A percentile compares a stretch with the other conserved stretches of the same genome.
phyloP scores from a whole-genome alignment of 92 coral and sea anemone genomes.

The Porites evermanni region DNA sequence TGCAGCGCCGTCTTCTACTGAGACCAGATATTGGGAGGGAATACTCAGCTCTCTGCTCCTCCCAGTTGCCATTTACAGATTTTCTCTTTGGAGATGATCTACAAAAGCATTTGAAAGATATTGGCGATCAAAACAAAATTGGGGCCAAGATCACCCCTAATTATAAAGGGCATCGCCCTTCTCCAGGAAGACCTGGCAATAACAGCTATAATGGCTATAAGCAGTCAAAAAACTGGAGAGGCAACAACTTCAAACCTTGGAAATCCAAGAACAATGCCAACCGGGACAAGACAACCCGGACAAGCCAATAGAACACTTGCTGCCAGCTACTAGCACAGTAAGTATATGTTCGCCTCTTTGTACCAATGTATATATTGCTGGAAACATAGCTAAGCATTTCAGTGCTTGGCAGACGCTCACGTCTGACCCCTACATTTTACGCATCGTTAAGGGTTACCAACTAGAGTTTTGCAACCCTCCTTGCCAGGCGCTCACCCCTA shows the following conservation, averaged over 20 bases:
- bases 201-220: not conserved
- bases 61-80: conserved; percentile 51
- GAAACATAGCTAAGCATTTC: too few relatives aligned
- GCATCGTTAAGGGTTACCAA: too few relatives aligned
- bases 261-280: conserved; percentile 3
- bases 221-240: conserved; percentile 45
- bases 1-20: conserved; percentile 45
- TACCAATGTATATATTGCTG: too few relatives aligned
- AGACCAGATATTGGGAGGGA: too few relatives aligned
- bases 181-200: not conserved
- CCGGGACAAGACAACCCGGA: conserved; percentile 2
- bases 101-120: conserved; percentile 70
- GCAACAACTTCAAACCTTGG: conserved; percentile 58
- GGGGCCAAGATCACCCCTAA: conserved; percentile 28
- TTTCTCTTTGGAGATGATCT: not conserved
- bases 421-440: too few relatives aligned
- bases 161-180: not conserved
- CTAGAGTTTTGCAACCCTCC: too few relatives aligned
- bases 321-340: not conserved
- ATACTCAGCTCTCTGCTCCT: too few relatives aligned
- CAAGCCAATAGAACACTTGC: conserved; percentile 13
- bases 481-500: too few relatives aligned
- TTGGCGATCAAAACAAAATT: conserved; percentile 70
- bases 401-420: too few relatives aligned
- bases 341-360: too few relatives aligned